Base-by-base conservation (phyloP, 1,140 invertebrate species). In the Lordiphosa stackelbergi region DNA sequence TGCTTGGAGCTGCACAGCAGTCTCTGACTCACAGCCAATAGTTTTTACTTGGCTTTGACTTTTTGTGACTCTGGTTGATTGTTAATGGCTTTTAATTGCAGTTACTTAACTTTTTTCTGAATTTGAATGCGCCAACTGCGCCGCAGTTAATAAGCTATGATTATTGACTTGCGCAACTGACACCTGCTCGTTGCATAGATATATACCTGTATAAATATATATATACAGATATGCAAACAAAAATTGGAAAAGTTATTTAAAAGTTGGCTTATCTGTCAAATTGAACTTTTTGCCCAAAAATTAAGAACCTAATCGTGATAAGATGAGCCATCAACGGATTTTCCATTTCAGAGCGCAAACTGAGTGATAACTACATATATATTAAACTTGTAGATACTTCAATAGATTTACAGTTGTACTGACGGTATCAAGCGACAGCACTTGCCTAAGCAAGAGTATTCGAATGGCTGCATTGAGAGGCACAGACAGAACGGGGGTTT, bases 101-200 rank as follows among this genome's bases (percentile, higher is more conserved):
- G 41, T 70, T 66, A 64, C 46, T 69, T 57, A 60, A 77, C 59
- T 59, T 60, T 52, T 35, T 10, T 31, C 12, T 51, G 48, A 22
- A 11, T 52, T 36, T 54, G 38, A 51, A 54, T 45, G 22, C 24
- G 36, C 12, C 37, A 70, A 35, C 55, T 54, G 38, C 55, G 45
- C 58, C 41, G 70, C 12, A 63, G 48, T 53, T 53, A 54, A 47
- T 55, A 55, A 49, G n/a, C 35, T 24, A 42, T 66, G 73, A 73
- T 79, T 79, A 78, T 66, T 66, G 37, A 59, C 53, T 61, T 69
- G 49, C 57, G 61, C 43, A 66, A 46, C 45, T 53, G 73, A 55
- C 63, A 77, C 53, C 59, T 77, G 61, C 47, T 56, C 60, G 35
- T 43, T 66, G 66, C 7, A 31, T 31, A 5, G 28, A 31, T 31